Evolutionary conservation across 1,140 invertebrate genomes (phyloP).

Genomic region (Dolichoris vasculosae): DNA sequence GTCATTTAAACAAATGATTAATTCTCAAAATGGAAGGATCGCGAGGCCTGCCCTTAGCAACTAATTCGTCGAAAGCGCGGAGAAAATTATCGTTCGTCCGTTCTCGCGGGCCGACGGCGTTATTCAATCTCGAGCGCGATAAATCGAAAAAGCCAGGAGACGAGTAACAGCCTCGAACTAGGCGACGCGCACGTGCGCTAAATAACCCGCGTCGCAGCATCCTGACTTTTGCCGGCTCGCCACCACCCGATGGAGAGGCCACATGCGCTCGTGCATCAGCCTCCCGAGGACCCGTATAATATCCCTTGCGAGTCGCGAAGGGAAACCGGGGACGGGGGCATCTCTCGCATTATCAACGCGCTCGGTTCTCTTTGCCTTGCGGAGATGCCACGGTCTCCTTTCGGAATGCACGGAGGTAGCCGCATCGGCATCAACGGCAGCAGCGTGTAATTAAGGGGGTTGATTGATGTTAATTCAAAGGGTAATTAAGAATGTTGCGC

Average conservation of each 20-base stretch:
- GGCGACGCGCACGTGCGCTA: not conserved
- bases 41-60: not conserved
- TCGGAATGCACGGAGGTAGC: slow-evolving; percentile 56
- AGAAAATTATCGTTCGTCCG: not conserved
- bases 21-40: not conserved
- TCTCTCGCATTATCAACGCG: slow-evolving; percentile 49
- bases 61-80: not conserved
- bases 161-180: not conserved
- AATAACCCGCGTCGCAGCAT: not conserved
- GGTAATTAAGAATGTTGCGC: slow-evolving; percentile 75
- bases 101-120: not conserved
- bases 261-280: not conserved
- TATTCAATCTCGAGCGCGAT: not conserved
- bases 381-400: slow-evolving; percentile 27
- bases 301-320: not conserved
- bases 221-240: slow-evolving; percentile 9
- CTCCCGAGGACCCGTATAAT: slow-evolving; percentile 26
- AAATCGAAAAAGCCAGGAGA: not conserved
- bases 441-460: slow-evolving; percentile 73
- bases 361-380: slow-evolving; percentile 30
- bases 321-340: slow-evolving; percentile 25
- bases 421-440: slow-evolving; percentile 62
- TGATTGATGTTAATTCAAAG: slow-evolving; percentile 77
- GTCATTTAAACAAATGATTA: not conserved
- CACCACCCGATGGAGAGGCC: not conserved